A percentile compares a stretch with the other conserved stretches of the same genome.
Conservation (phyloP, 2,113 vertebrate species). For the Arizona elegans region DNA sequence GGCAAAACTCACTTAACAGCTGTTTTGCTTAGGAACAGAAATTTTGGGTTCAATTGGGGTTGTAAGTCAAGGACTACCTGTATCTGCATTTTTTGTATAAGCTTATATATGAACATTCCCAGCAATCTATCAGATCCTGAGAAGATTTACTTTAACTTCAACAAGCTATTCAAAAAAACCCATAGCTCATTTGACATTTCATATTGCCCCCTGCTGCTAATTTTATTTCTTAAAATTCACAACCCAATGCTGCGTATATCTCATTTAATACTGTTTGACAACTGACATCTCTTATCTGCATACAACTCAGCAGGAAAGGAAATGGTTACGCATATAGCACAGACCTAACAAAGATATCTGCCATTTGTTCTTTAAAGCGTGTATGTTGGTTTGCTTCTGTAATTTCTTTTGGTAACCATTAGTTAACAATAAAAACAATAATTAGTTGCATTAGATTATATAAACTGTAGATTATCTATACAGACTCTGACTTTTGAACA, state of each 20-base stretch:
- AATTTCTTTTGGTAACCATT: conserved; percentile 8
- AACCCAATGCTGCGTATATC: neutral
- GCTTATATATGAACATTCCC: neutral
- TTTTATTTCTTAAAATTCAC: conserved; percentile 7
- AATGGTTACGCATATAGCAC: conserved; percentile 34
- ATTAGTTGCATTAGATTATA: neutral
- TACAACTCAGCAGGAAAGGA: conserved; percentile 18
- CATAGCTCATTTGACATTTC: neutral
- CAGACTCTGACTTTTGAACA: neutral
- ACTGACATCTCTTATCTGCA: conserved; percentile 28
- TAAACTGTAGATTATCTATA: neutral
- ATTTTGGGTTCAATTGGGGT: neutral
- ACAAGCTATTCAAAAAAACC: neutral
- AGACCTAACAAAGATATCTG: neutral
- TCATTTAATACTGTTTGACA: neutral
- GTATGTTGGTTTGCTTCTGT: neutral
- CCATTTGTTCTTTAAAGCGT: neutral
- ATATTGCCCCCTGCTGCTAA: neutral
- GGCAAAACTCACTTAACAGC: neutral
- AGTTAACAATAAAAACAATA: neutral
- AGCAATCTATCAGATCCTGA: neutral
- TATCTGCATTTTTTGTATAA: neutral
- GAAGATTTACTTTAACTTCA: neutral
- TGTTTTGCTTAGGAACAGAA: neutral
- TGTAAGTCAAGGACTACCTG: neutral